Evolutionary conservation across 2,888 invertebrate genomes (phyloP).

Genomic region (Acanthopleura granulata): DNA sequence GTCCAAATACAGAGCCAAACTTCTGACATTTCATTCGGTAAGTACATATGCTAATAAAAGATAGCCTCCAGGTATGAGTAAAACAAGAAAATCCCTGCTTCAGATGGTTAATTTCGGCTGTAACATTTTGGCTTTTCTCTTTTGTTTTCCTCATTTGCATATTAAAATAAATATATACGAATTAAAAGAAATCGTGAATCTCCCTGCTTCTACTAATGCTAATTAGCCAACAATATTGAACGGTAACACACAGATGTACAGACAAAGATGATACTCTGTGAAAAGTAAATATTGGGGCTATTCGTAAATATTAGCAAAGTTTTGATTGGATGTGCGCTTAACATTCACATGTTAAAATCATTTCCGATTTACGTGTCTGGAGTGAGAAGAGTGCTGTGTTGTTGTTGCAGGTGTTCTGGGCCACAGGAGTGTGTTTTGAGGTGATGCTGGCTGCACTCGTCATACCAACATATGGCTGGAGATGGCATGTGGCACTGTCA

Average conservation of each 20-base stretch:
- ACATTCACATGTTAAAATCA: background rate
- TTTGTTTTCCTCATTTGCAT: background rate
- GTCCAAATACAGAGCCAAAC: constrained; percentile 61
- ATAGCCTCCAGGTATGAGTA: no score
- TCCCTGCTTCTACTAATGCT: no score
- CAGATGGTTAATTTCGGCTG: no score
- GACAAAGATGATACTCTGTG: no score
- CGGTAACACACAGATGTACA: no score
- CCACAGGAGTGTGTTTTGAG: constrained; percentile 64
- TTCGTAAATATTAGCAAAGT: no score
- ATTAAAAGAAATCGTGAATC: no score
- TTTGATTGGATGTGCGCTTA: no score
- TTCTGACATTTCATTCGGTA: constrained; percentile 56
- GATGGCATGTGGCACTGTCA: constrained; percentile 63
- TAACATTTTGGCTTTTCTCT: background rate
- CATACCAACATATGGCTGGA: constrained; percentile 64
- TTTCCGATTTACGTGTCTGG: background rate
- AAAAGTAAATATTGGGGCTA: no score
- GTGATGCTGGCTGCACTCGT: constrained; percentile 61
- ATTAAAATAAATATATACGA: no score
- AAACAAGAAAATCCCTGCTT: no score
- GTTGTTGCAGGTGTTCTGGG: constrained; percentile 62
- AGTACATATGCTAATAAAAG: constrained; percentile 24
- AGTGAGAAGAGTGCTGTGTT: constrained; percentile 15
- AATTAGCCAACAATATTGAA: no score